These are phyloP conservation scores for Drosophila ambigua DNA, from an alignment of 1,140 invertebrate species.

Conservation along the genomic window DNA sequence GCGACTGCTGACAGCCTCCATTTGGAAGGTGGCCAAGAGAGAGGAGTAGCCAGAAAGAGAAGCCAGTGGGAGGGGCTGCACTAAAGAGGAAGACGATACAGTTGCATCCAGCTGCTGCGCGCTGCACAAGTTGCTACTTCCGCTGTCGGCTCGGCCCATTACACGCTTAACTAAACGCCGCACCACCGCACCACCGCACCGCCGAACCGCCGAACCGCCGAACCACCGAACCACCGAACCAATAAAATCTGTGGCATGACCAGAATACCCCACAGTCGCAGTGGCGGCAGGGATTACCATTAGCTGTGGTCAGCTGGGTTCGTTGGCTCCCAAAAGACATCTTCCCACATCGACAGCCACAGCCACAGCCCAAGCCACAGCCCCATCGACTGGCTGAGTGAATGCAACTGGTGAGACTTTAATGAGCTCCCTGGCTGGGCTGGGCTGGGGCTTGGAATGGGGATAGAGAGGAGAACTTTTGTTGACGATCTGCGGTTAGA, in stretches of 20 bases:
- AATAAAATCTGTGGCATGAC: conserved; percentile 48
- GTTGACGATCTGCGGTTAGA: conserved; percentile 67
- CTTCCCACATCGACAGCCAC: conserved; percentile 38
- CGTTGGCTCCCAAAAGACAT: conserved; percentile 41
- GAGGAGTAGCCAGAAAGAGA: not conserved
- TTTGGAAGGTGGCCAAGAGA: conserved; percentile 4
- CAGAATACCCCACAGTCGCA: not conserved
- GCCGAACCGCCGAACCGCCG: conserved; percentile 48
- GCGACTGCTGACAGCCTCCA: conserved; percentile 39
- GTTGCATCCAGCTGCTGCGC: not conserved
- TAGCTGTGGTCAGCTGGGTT: conserved; percentile 17
- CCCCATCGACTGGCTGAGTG: not conserved
- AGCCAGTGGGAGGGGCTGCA: not conserved
- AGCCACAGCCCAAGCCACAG: conserved; percentile 35
- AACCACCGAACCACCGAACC: conserved; percentile 56
- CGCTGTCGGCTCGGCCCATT: conserved; percentile 56
- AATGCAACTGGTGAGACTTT: conserved; percentile 50
- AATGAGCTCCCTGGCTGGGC: conserved; percentile 52
- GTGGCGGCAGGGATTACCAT: not conserved
- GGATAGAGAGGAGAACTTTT: conserved; percentile 9
- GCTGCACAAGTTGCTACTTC: conserved; percentile 45
- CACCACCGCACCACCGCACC: conserved; percentile 45
- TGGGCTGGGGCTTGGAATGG: not conserved
- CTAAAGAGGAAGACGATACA: not conserved
- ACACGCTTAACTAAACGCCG: conserved; percentile 74